Evolutionary conservation across 1,140 invertebrate species (phyloP), one percentile per base, ranked within the genome.

Genomic region (Lepidostoma basale): DNA sequence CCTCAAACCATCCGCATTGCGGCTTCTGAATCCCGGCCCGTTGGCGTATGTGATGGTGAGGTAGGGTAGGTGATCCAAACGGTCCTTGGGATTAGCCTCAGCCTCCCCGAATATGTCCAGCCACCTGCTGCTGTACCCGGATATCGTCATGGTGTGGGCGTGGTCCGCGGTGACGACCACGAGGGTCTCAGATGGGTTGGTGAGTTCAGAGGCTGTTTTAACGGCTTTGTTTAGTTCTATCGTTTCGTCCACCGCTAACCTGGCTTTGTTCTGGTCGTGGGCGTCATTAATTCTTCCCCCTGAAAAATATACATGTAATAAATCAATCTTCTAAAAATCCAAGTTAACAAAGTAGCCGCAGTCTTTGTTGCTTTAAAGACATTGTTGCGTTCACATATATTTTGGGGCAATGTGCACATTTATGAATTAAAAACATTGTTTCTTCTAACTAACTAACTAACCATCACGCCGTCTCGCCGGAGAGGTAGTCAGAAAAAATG

Each of bases 161-260:
- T 90, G 89, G 76, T 92, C 89, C 9, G 89, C 83, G 0, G 88
- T 90, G 2, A 90, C 89, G 0, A 91, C 83, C 26, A 90, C 86
- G 1, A 91, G 77, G 0, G 89, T 91, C 23, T 91, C 87, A 0
- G 85, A 75, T 14, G 81, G 77, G 42, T 83, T 81, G 1, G 87
- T 88, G 56, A 90, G 68, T 1, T 84, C 76, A 10, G 81, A 76
- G 0, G 88, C 89, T 62, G 77, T 85, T 42, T 83, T 75, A 4
- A 92, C 83, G 0, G 91, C 89, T 74, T 90, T 88, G 1, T 86
- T 83, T 70, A 92, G 85, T 74, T 89, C 86, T 0, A 88, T 79
- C 0, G 90, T 90, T 76, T 93, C 91, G 71, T 89, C 87, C 0
- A 91, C 74, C 3, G 91, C 90, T 4, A 88, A 78, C 9, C 84